Percentiles rank a stretch among this genome's conserved stretches.
Conservation (phyloP, 2,113 vertebrate genomes). For the Pogonocichla stellata region DNA sequence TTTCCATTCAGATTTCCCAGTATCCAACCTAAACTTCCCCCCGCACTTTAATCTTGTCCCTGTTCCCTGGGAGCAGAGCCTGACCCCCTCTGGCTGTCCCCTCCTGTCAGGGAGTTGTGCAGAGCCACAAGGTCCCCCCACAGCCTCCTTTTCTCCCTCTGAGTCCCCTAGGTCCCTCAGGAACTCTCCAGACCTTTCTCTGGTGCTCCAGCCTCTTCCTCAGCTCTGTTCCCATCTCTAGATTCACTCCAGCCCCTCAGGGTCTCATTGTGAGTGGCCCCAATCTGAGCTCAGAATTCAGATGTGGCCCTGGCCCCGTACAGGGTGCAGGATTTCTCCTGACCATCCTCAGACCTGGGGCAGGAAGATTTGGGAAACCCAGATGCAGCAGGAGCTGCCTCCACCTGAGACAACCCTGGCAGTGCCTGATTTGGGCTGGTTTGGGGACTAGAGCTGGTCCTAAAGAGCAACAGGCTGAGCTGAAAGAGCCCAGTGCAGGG, state of each 20-base stretch:
- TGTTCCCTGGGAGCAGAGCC: background rate
- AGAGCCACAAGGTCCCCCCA: background rate
- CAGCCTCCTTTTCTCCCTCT: background rate
- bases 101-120: background rate
- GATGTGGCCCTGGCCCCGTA: background rate
- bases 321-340: background rate
- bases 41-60: background rate
- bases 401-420: background rate
- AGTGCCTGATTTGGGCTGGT: background rate
- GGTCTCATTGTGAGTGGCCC: background rate
- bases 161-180: background rate
- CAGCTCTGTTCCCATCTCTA: background rate
- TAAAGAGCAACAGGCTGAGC: rapidly evolving
- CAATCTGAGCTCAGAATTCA: rapidly evolving
- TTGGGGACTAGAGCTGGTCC: background rate
- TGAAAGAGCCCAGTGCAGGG: background rate
- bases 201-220: background rate
- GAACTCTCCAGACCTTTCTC: background rate
- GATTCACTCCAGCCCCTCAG: background rate
- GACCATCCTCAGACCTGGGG: background rate
- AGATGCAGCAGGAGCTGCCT: background rate
- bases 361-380: background rate
- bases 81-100: rapidly evolving
- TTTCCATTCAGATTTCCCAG: background rate
- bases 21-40: background rate